Evolutionary conservation across 2,888 invertebrate species (phyloP), one percentile per base, ranked within the genome.

Genomic region (Nephrotoma guestfalica): DNA sequence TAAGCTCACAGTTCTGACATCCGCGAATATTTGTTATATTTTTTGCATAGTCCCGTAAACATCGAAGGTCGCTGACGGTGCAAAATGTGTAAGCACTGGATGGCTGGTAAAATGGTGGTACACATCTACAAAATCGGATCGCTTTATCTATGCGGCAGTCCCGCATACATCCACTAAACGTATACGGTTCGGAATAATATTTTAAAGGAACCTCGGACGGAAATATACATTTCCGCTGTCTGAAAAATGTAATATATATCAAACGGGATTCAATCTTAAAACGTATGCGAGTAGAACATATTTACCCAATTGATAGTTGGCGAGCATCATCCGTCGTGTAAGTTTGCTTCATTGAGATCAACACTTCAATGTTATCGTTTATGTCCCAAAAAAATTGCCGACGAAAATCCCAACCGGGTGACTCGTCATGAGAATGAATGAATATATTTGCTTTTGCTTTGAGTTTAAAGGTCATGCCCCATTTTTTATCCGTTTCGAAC

Each of bases 281-380:
- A 4, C 41, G 83, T 30, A 83, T 11, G 15, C 4, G 83, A 30
- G 9, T 83, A 40, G 86, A 87, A 57, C 9, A 71, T 30, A 71
- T 57, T 57, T 88, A 90, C 89, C 90, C 90, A 85, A 94, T 92
- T 0, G 93, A 92, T 84, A 96, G 91, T 88, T 96, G 96, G 0
- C 94, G 92, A 0, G 96, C 95, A 89, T 96, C 95, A 87, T 94
- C 93, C 0, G 96, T 96, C 0, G 96, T 96, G 90, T 96, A 96
- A 0, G 96, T 96, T 89, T 95, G 94, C 89, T 95, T 95, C 41
- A 95, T 94, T 0, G 95, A 94, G 89, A 96, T 91, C 4, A 91
- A 89, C 13, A 91, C 89, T 87, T 91, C 91, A 2, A 90, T 90
- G 0, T 89, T 87, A 87, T 91, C 90, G 45, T 89, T 89, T 86